A percentile compares a stretch with the other conserved stretches of the same genome.
phyloP scores from a whole-genome alignment of 1,140 invertebrate species.

The Acyrthosiphon pisum region DNA sequence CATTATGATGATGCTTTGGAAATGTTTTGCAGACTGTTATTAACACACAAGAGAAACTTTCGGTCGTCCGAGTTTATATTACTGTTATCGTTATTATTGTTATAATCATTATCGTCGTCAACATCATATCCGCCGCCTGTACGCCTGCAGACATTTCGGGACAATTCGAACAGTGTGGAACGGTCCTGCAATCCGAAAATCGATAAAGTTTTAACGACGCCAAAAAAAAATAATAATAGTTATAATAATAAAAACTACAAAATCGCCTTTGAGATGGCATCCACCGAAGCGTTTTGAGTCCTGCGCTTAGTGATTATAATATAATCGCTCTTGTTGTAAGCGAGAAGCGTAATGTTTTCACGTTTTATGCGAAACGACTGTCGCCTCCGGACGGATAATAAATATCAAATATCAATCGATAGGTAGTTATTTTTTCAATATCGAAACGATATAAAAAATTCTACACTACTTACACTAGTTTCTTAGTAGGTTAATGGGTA shows the following conservation, averaged over 20 bases:
- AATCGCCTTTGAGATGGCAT: neutral
- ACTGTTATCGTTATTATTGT: neutral
- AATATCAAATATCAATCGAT: neutral
- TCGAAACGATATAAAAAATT: neutral
- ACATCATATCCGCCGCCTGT: neutral
- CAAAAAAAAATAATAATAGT: neutral
- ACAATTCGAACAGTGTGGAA: neutral
- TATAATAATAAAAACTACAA: neutral
- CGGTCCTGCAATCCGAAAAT: neutral
- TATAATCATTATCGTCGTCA: neutral
- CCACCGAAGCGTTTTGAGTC: neutral
- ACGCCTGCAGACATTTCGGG: neutral
- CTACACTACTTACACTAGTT: too few species aligned
- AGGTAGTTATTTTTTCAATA: neutral
- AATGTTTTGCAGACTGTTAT: neutral
- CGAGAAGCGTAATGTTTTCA: neutral
- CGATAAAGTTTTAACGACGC: constrained; percentile 3
- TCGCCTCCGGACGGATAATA: neutral
- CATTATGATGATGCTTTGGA: neutral
- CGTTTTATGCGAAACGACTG: neutral
- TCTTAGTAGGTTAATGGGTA: too few species aligned
- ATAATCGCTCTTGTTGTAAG: neutral
- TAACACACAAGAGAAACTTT: neutral
- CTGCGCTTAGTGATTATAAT: neutral
- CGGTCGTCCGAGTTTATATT: neutral